A percentile compares a stretch with the other conserved stretches of the same genome.
Conservation (phyloP, 2,797 vertebrate genomes). For the Cyprinodon diabolis region DNA sequence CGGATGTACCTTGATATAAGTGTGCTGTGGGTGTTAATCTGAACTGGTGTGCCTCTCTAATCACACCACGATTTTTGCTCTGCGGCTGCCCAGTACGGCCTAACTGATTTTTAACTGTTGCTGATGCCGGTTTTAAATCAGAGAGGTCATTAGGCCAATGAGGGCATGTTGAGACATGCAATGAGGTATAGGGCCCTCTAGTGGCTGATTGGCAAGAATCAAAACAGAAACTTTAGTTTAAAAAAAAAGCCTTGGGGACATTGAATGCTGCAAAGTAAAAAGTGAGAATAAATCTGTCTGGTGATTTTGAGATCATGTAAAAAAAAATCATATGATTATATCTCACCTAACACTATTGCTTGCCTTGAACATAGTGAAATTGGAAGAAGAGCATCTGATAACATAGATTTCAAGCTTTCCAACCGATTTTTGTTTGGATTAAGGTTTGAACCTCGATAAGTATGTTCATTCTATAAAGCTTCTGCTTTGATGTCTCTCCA, state of each 20-base stretch:
- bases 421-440: background rate
- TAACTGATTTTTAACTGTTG: constrained; percentile 31
- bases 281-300: background rate
- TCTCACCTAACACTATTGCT: background rate
- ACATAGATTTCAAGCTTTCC: background rate
- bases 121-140: constrained; percentile 24
- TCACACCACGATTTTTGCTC: constrained; percentile 27
- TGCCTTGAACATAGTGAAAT: background rate
- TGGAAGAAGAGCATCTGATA: background rate
- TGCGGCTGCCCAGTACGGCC: constrained; percentile 19
- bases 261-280: background rate
- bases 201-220: constrained; percentile 33
- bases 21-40: constrained; percentile 24
- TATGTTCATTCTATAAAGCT: background rate
- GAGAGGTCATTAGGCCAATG: constrained; percentile 64
- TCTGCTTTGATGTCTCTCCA: background rate
- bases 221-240: background rate
- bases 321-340: background rate
- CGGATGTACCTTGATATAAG: constrained; percentile 43
- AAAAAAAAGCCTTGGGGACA: background rate
- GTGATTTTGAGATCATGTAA: background rate
- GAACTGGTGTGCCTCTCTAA: constrained; percentile 1
- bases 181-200: constrained; percentile 58
- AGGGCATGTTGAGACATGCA: background rate
- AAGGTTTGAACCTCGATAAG: background rate